These are phyloP conservation scores for Nilaparvata lugens DNA, from an alignment of 1,140 invertebrate species.

Conservation along the genomic window DNA sequence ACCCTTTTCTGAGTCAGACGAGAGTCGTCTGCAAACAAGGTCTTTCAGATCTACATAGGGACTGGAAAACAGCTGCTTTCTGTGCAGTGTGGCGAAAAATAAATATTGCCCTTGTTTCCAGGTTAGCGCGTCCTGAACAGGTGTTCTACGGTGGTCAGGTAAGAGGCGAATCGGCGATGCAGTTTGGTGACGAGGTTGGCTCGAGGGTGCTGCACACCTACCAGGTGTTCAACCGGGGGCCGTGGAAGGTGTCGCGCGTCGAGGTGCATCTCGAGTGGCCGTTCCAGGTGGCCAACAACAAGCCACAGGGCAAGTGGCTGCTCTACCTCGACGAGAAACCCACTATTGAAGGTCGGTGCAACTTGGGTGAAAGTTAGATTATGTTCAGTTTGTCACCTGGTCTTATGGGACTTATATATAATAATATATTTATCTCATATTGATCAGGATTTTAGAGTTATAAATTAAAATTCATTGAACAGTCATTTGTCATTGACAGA, in stretches of 20 bases:
- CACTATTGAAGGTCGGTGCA: conserved; percentile 51
- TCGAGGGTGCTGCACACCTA: conserved; percentile 76
- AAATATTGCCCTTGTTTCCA: conserved; percentile 38
- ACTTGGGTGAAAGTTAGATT: no score
- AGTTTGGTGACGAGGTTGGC: conserved; percentile 75
- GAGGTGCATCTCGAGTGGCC: conserved; percentile 84
- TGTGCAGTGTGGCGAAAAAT: no score
- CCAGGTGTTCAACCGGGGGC: conserved; percentile 77
- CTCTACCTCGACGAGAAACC: conserved; percentile 78
- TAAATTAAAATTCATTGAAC: no score
- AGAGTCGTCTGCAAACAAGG: no score
- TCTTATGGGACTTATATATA: no score
- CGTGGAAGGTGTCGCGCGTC: conserved; percentile 68
- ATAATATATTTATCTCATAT: no score
- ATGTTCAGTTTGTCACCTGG: no score
- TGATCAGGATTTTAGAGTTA: no score
- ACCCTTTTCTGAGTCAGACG: no score
- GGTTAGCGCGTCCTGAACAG: conserved; percentile 57
- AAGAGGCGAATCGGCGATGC: conserved; percentile 72
- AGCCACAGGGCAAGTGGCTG: conserved; percentile 75
- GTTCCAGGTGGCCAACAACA: conserved; percentile 71
- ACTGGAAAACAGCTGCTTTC: no score
- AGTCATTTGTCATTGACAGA: no score
- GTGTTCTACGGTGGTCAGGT: conserved; percentile 80
- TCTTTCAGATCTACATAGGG: no score